Percentiles rank a stretch among this genome's conserved stretches.
Evolutionary conservation across 2,797 vertebrate genomes (phyloP).

Genomic region (Danio choprae): DNA sequence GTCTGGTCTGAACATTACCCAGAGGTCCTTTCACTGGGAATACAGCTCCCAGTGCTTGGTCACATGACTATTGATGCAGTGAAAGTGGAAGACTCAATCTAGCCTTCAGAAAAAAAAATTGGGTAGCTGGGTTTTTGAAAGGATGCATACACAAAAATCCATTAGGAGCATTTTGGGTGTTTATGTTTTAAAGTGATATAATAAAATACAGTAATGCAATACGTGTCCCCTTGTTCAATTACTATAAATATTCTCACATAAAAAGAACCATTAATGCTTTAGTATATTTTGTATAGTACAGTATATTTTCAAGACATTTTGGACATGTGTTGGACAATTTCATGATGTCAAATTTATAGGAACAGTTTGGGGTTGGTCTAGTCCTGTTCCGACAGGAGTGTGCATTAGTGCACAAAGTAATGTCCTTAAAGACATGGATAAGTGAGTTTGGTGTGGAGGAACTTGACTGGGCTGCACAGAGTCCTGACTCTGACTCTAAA

Average conservation of each 20-base stretch:
- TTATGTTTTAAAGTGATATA: not conserved
- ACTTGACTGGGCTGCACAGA: no score
- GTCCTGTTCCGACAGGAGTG: no score
- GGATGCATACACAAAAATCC: not conserved
- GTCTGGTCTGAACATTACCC: constrained; percentile 76
- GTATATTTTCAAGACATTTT: no score
- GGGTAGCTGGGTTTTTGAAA: not conserved
- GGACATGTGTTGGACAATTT: no score
- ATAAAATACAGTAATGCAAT: not conserved
- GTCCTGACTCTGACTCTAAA: no score
- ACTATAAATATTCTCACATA: not conserved
- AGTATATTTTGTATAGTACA: no score
- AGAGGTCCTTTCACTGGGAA: constrained; percentile 82
- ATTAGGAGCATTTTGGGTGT: not conserved
- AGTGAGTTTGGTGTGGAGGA: no score
- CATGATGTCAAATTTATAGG: no score
- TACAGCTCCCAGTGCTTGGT: constrained; percentile 75
- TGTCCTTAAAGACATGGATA: no score
- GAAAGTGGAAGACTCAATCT: constrained; percentile 50
- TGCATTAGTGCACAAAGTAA: no score
- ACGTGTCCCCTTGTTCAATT: not conserved
- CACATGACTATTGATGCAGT: constrained; percentile 74
- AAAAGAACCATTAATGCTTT: no score
- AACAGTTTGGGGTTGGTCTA: no score
- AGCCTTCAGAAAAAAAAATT: constrained; percentile 23